Conservation (phyloP, 2,888 invertebrate genomes). For the Caenorhabditis sulstoni region DNA sequence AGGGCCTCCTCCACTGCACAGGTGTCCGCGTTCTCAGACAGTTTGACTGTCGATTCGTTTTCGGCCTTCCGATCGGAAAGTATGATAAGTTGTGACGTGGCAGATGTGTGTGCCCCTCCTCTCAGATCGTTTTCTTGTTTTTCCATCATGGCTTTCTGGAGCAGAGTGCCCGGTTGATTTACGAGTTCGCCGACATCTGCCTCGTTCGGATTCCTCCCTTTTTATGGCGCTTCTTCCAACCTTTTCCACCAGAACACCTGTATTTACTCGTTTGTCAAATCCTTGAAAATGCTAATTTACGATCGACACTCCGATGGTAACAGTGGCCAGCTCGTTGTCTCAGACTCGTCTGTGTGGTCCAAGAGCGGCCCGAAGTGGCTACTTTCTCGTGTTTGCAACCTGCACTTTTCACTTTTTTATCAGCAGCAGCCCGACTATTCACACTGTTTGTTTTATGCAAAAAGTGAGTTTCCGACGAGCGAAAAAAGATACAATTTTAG, state of each 20-base stretch:
- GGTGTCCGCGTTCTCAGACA: too few relatives aligned
- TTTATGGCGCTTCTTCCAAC: constrained; percentile 9
- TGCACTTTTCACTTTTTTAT: too few relatives aligned
- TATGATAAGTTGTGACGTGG: constrained; percentile 21
- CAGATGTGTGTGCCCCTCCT: constrained; percentile 32
- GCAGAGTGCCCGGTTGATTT: constrained; percentile 30
- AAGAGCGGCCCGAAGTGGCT: too few relatives aligned
- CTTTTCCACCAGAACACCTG: neutral
- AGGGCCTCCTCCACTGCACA: too few relatives aligned
- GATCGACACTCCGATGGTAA: too few relatives aligned
- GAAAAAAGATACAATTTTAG: neutral
- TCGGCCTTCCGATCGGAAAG: neutral
- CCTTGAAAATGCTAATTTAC: neutral
- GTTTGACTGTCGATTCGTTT: too few relatives aligned
- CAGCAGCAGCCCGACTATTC: too few relatives aligned
- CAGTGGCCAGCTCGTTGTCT: too few relatives aligned
- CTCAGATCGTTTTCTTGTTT: constrained; percentile 40
- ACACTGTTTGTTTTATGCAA: too few relatives aligned
- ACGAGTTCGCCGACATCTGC: constrained; percentile 12
- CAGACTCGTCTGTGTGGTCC: too few relatives aligned
- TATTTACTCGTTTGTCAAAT: neutral
- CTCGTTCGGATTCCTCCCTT: constrained; percentile 5
- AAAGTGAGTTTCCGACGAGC: too few relatives aligned
- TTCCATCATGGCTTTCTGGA: constrained; percentile 31
- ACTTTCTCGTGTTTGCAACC: too few relatives aligned